Base-by-base conservation (phyloP, 2,888 invertebrate species). In the Orchestes rusci region DNA sequence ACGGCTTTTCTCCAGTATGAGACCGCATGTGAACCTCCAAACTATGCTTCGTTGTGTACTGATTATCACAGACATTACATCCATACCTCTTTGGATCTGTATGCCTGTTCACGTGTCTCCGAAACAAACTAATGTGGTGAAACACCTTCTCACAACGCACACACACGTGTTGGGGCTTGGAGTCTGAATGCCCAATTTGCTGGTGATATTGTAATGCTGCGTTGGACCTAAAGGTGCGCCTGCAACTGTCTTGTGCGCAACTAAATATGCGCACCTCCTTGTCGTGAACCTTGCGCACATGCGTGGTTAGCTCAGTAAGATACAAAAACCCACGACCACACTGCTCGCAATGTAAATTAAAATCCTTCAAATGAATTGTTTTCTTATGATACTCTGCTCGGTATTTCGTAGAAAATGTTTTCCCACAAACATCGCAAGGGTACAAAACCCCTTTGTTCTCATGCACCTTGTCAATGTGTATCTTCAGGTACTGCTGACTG, bases 351-450 rank as follows among this genome's bases (percentile, higher is more conserved):
- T 47, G 41, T 16, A 45, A 32, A 23, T 50, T 43, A 16, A 50
- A 50, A 17, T 46, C 43, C 19, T 50, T 52, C 1, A 45, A 33
- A 30, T 57, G 57, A 23, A 53, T 55, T 7, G 52, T 48, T 31
- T 3, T 69, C 59, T 57, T 79, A 76, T 1, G 73, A 66, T 46
- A 72, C 72, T 53, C 77, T 54, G 51, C 74, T 70, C 56, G 73
- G 72, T 52, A 73, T 70, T 36, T 73, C 71, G 0, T 73, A 64
- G 55, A 75, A 33, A 57, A 57, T 4, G 33, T 40, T 43, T 57
- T 58, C 4, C 47, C 47, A 40, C 59, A 59, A 31, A 57, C 44
- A 17, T 56, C 53, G 35, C 59, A 59, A 3, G 53, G 45, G 28
- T 51, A 49, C 16, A 20, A 32, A 2, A 49, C 20, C 2, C 39